These are phyloP conservation scores for Sebastes hubbsi DNA, from an alignment of 2,797 vertebrate genomes.

Conservation along the genomic window DNA sequence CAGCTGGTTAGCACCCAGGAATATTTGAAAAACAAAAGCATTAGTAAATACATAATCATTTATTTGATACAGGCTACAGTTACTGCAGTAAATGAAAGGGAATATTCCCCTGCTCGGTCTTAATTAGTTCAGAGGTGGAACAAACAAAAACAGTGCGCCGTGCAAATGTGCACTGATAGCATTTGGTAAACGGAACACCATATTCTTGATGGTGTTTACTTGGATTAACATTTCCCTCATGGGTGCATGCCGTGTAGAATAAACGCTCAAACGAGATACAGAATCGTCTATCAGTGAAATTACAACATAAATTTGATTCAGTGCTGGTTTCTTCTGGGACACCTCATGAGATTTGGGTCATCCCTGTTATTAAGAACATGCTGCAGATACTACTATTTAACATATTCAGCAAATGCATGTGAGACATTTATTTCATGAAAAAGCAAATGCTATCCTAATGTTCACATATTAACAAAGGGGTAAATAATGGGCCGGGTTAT, in stretches of 20 bases:
- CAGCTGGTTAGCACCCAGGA: conserved; percentile 27
- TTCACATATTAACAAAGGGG: conserved; percentile 39
- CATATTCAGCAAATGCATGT: not conserved
- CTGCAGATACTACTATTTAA: conserved; percentile 8
- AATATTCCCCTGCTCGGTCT: conserved; percentile 28
- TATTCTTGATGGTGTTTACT: conserved; percentile 28
- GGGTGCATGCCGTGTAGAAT: not conserved
- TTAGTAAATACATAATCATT: conserved; percentile 13
- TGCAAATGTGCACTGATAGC: conserved; percentile 44
- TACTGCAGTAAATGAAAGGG: conserved; percentile 40
- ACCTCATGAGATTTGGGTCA: conserved; percentile 3
- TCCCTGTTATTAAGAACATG: not conserved
- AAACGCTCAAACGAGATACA: conserved; percentile 27
- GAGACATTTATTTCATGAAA: conserved; percentile 42
- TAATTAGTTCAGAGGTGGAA: conserved; percentile 48
- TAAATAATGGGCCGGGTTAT: conserved; percentile 65
- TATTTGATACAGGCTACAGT: conserved; percentile 6
- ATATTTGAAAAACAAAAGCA: conserved; percentile 14
- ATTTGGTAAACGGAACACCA: conserved; percentile 40
- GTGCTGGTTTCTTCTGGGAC: not conserved
- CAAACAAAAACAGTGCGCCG: conserved; percentile 21
- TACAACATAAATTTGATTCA: conserved; percentile 26
- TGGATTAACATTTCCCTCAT: conserved; percentile 30
- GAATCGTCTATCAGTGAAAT: conserved; percentile 33
- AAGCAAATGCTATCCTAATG: conserved; percentile 27